These are phyloP conservation scores for Tokudaia tokunoshimensis DNA, from an alignment of 2,797 vertebrate genomes.

Conservation along the genomic window DNA sequence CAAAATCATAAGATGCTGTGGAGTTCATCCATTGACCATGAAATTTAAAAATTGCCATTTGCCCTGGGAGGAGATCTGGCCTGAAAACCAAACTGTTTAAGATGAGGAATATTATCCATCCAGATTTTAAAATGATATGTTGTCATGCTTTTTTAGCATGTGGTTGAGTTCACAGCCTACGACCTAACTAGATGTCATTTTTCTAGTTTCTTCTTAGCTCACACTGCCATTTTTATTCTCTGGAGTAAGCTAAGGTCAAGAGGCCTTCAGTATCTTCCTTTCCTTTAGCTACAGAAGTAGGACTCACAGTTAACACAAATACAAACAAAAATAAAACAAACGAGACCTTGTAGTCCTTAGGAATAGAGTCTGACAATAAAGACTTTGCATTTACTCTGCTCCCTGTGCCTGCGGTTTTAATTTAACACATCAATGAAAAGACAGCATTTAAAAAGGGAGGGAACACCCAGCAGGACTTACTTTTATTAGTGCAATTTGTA, in stretches of 20 bases:
- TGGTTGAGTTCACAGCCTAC: conserved; percentile 6
- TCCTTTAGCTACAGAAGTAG: conserved; percentile 62
- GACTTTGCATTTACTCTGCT: conserved; percentile 81
- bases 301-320: conserved; percentile 66
- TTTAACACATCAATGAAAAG: conserved; percentile 91
- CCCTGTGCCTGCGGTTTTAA: conserved; percentile 89
- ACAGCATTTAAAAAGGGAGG: conserved; percentile 77
- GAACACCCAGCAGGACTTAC: conserved; percentile 86
- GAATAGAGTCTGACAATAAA: conserved; percentile 83
- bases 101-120: conserved; percentile 48
- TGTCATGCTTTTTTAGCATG: conserved; percentile 15
- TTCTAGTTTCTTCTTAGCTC: conserved; percentile 53
- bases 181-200: conserved; percentile 4
- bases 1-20: background rate
- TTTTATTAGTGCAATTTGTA: conserved; percentile 89
- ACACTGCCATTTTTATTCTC: background rate
- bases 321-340: conserved; percentile 73
- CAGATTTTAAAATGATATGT: conserved; percentile 28
- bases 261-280: conserved; percentile 20
- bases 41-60: conserved; percentile 37
- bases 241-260: conserved; percentile 43
- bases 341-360: conserved; percentile 74
- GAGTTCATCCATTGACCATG: background rate
- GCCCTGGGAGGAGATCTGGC: background rate
- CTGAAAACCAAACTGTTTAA: conserved; percentile 35